Evolutionary conservation across 2,113 vertebrate species (phyloP).

Genomic region (Lamprotornis superbus): DNA sequence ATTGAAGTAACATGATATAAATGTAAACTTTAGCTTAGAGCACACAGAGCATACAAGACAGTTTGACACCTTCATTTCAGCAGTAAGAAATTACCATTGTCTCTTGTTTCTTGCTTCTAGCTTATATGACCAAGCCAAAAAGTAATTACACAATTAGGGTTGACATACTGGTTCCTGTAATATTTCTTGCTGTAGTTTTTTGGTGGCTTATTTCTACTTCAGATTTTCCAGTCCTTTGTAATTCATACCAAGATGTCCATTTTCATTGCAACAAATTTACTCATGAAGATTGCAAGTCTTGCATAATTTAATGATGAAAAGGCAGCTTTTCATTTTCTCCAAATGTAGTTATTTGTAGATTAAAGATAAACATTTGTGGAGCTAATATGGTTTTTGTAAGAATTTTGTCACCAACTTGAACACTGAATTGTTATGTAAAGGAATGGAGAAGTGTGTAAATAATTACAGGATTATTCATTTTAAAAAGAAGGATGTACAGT

Average conservation of each 20-base stretch:
- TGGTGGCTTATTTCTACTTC: conserved; percentile 49
- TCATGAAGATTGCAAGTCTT: conserved; percentile 45
- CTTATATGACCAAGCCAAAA: conserved; percentile 74
- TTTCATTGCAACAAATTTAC: conserved; percentile 42
- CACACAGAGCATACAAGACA: conserved; percentile 49
- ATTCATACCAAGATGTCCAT: conserved; percentile 67
- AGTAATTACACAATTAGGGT: conserved; percentile 82
- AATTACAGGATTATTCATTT: background rate
- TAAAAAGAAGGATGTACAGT: background rate
- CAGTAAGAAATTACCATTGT: conserved; percentile 69
- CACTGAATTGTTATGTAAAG: background rate
- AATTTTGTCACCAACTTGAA: conserved; percentile 37
- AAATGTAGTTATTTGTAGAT: conserved; percentile 55
- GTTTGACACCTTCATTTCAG: conserved; percentile 70
- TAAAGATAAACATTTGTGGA: conserved; percentile 52
- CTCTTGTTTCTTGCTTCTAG: conserved; percentile 71
- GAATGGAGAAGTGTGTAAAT: conserved; percentile 9
- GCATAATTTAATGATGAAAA: conserved; percentile 58
- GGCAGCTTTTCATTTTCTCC: conserved; percentile 40
- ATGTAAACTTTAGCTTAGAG: conserved; percentile 66
- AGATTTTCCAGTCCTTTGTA: conserved; percentile 65
- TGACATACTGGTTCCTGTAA: conserved; percentile 75
- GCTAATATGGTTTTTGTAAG: background rate
- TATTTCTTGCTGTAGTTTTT: conserved; percentile 67
- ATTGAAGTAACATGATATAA: conserved; percentile 65